phyloP scores from a whole-genome alignment of 2,113 vertebrate species.

The Sylvia atricapilla region DNA sequence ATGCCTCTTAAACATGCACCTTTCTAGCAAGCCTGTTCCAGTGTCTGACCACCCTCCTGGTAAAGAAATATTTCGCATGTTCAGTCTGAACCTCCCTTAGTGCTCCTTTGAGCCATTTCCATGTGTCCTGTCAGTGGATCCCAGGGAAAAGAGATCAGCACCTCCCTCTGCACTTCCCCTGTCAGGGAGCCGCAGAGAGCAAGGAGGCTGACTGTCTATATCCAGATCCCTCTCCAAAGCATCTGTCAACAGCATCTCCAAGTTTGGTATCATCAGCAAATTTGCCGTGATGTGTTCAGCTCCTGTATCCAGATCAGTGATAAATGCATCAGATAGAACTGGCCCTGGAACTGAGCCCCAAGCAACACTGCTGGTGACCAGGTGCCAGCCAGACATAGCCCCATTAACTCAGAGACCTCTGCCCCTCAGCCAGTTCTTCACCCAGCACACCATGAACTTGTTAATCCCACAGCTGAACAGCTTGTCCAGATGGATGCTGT shows the following conservation, averaged over 20 bases:
- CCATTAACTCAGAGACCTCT: neutral
- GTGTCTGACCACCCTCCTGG: neutral
- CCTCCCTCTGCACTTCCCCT: neutral
- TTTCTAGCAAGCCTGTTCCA: neutral
- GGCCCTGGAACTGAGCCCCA: neutral
- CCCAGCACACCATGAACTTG: neutral
- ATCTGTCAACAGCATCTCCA: neutral
- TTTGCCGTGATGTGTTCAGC: neutral
- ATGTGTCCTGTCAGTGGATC: rapidly evolving
- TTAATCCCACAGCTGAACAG: neutral
- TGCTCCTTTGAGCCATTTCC: neutral
- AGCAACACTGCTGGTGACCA: neutral
- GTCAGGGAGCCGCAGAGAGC: neutral
- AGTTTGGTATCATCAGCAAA: neutral
- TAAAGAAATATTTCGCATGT: neutral
- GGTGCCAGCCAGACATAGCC: neutral
- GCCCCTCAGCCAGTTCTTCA: neutral
- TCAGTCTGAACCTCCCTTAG: neutral
- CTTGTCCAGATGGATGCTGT: neutral
- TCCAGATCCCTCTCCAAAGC: neutral
- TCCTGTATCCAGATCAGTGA: neutral
- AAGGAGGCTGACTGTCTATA: neutral
- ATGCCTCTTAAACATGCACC: neutral
- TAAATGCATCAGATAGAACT: neutral
- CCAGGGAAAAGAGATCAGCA: neutral